phyloP scores from a whole-genome alignment of 1,140 invertebrate genomes.

The Leptopilina boulardi region DNA sequence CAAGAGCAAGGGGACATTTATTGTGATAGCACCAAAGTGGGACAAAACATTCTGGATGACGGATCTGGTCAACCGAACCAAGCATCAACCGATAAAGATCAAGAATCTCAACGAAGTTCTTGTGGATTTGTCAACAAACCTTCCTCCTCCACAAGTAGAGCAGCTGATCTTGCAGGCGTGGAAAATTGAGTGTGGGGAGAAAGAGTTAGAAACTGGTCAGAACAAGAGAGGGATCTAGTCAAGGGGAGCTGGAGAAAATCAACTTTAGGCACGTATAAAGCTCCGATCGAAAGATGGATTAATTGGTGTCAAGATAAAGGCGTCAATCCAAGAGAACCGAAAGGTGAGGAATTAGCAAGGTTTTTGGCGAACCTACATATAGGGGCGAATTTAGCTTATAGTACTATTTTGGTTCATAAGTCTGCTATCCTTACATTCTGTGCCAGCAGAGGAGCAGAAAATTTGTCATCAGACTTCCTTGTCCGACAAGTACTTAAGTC shows the following conservation, averaged over 20 bases:
- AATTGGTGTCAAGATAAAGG: not conserved
- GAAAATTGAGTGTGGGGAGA: not conserved
- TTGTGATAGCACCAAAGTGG: conserved; percentile 33
- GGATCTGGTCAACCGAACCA: conserved; percentile 40
- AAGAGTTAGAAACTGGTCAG: not conserved
- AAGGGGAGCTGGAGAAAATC: not conserved
- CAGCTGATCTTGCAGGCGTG: not conserved
- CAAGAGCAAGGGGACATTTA: conserved; percentile 40
- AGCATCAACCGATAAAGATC: conserved; percentile 27
- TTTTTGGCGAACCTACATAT: not conserved
- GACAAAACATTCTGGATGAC: not conserved
- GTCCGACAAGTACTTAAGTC: not conserved
- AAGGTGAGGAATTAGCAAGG: not conserved
- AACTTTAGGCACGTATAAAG: not conserved
- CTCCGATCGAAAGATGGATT: not conserved
- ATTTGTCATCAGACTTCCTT: conserved; percentile 5
- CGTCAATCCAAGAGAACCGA: not conserved
- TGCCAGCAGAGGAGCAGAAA: conserved; percentile 28
- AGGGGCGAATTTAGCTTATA: conserved; percentile 44
- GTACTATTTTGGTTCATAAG: conserved; percentile 63
- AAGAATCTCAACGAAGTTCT: not conserved
- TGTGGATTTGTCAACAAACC: not conserved
- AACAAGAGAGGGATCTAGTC: not conserved
- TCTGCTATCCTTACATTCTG: conserved; percentile 60
- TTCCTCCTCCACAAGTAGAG: not conserved